Percentiles rank a stretch among this genome's conserved stretches.
Conservation (phyloP, 2,888 invertebrate genomes). For the Trisateles emortualis region DNA sequence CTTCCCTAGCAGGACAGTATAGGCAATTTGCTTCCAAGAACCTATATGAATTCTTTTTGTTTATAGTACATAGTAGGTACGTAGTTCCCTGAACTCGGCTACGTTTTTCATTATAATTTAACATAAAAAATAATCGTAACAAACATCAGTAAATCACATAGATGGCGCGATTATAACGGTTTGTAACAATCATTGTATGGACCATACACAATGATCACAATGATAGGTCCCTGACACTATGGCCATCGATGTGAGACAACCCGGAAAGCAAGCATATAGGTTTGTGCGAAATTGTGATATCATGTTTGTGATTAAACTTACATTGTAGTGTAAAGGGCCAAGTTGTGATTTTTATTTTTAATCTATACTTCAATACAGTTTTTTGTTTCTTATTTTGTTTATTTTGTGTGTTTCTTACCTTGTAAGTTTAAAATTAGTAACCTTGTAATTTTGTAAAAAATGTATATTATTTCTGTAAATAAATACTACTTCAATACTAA, state of each 20-base stretch:
- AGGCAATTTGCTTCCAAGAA: too few relatives aligned
- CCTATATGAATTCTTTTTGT: too few relatives aligned
- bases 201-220: constrained; percentile 25
- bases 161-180: constrained; percentile 40
- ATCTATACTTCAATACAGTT: too few relatives aligned
- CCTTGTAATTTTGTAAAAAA: too few relatives aligned
- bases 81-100: too few relatives aligned
- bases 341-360: neutral
- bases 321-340: neutral
- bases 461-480: too few relatives aligned
- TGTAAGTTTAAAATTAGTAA: too few relatives aligned
- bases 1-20: too few relatives aligned
- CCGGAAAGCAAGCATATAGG: constrained; percentile 25
- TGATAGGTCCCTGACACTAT: constrained; percentile 42
- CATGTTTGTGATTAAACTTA: neutral
- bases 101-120: neutral
- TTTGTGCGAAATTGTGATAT: constrained; percentile 3
- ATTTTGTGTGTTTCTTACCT: too few relatives aligned
- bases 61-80: too few relatives aligned
- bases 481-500: too few relatives aligned
- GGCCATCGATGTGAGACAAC: constrained; percentile 34
- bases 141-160: constrained; percentile 21
- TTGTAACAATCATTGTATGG: constrained; percentile 18
- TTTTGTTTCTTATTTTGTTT: too few relatives aligned
- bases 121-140: constrained; percentile 5